Evolutionary conservation across 2,888 invertebrate genomes (phyloP).

Genomic region (Rutpela maculata): DNA sequence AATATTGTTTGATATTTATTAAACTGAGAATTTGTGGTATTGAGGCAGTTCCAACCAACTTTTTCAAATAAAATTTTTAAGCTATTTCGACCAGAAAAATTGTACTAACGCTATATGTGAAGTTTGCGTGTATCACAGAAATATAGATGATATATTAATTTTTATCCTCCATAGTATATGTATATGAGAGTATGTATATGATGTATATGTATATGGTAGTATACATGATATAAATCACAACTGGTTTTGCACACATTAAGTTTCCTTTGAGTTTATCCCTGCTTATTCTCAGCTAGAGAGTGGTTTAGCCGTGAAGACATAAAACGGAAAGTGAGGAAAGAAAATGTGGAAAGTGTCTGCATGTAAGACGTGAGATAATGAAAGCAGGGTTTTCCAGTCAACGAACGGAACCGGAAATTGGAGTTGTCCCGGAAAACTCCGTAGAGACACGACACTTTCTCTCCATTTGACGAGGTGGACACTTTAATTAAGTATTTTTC

Average conservation of each 20-base stretch:
- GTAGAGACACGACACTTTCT: constrained; percentile 18
- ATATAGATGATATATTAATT: background rate
- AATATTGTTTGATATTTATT: too few species aligned
- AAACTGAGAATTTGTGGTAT: too few species aligned
- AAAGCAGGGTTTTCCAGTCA: constrained; percentile 25
- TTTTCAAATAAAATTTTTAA: too few species aligned
- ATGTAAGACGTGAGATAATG: constrained; percentile 17
- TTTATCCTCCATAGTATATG: background rate
- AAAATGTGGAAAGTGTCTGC: constrained; percentile 16
- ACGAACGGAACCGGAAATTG: constrained; percentile 36
- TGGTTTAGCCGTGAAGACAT: background rate
- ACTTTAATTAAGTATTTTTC: background rate
- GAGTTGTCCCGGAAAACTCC: constrained; percentile 25
- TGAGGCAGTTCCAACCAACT: too few species aligned
- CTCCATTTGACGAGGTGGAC: background rate
- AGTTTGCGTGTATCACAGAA: too few species aligned
- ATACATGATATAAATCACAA: background rate
- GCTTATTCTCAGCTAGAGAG: background rate
- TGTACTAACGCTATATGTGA: too few species aligned
- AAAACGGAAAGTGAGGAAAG: constrained; percentile 18
- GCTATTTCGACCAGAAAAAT: too few species aligned
- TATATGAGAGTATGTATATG: too few species aligned
- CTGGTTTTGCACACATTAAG: background rate
- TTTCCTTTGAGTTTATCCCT: background rate
- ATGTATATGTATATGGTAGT: too few species aligned